phyloP scores from a whole-genome alignment of 1,140 invertebrate species.

The Cecropterus lyciades region DNA sequence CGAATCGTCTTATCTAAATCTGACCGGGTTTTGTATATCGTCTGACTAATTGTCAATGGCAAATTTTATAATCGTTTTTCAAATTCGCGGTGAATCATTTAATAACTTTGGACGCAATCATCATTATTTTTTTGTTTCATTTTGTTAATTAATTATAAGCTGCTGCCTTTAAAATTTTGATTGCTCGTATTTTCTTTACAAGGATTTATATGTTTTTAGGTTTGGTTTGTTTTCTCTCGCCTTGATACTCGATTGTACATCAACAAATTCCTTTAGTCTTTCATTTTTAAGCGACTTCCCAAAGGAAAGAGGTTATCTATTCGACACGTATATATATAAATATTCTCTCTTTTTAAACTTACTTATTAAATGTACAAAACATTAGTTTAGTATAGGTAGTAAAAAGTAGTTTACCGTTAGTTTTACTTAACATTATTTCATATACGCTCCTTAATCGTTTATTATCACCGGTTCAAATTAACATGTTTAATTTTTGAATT shows the following conservation, averaged over 20 bases:
- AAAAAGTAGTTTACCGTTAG: too few species aligned
- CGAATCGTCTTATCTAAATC: slow-evolving; percentile 17
- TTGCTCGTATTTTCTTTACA: too few species aligned
- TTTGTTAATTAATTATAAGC: neutral
- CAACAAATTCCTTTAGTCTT: too few species aligned
- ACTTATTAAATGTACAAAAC: too few species aligned
- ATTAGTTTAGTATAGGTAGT: too few species aligned
- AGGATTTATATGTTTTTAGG: too few species aligned
- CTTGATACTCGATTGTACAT: neutral
- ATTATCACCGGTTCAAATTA: neutral
- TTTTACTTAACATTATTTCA: too few species aligned
- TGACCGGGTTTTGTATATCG: slow-evolving; percentile 8
- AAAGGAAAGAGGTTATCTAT: too few species aligned
- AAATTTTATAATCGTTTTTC: neutral
- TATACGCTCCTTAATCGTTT: neutral
- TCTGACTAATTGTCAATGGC: slow-evolving; percentile 5
- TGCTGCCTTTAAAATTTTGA: neutral
- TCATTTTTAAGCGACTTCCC: too few species aligned
- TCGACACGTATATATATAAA: too few species aligned
- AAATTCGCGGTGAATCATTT: neutral
- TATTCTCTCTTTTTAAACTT: too few species aligned
- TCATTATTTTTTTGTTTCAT: neutral
- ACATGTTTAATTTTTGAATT: neutral
- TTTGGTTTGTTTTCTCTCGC: neutral
- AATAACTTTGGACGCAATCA: neutral